Base-by-base conservation (phyloP, 2,113 vertebrate genomes). In the Onychostoma macrolepis region DNA sequence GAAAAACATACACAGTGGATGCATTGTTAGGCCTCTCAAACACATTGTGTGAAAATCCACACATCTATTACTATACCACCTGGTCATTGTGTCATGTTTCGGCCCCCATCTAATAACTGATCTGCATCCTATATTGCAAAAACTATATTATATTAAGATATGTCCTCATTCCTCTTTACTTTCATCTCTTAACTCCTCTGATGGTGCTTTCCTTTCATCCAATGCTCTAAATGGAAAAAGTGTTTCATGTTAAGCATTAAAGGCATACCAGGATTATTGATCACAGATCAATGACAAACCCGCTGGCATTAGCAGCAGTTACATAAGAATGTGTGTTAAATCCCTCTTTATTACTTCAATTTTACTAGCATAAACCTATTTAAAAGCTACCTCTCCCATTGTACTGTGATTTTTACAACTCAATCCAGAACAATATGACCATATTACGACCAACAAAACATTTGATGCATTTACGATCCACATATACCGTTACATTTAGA, bases 261-360 rank as follows among this genome's bases (percentile, higher is more conserved):
- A 80, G 19, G 30, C 30, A 80, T 24, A 26, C 36, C 12, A 63
- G 24, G 7, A 19, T 78, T 30, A 78, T 1, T 43, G 24, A 63
- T 43, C n/a, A 63, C n/a, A 82, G 58, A 82, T 48, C 80, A 48
- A 67, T 67, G 41, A 67, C 79, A 82, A 67, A 78, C 8, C 38
- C 6, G 1, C 36, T 12, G 61, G 17, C 61, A 82, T 30, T 12
- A 67, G 80, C 61, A 4, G 38, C 15, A 67, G 26, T 82, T 82
- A 67, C 26, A 45, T 67, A 28, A 82, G n/a, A 30, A 48, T 21
- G n/a, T 48, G 15, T 11, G 58, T 69, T 65, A 45, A 48, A n/a
- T 76, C n/a, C n/a, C 41, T 45, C 5, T 45, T 50, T 6, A 43
- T 38, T 43, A 41, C n/a, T 69, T 30, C 26, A 48, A 6, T 50